Percentiles rank a stretch among this genome's conserved stretches.
phyloP scores from a whole-genome alignment of 2,113 vertebrate genomes.

The Columba livia region DNA sequence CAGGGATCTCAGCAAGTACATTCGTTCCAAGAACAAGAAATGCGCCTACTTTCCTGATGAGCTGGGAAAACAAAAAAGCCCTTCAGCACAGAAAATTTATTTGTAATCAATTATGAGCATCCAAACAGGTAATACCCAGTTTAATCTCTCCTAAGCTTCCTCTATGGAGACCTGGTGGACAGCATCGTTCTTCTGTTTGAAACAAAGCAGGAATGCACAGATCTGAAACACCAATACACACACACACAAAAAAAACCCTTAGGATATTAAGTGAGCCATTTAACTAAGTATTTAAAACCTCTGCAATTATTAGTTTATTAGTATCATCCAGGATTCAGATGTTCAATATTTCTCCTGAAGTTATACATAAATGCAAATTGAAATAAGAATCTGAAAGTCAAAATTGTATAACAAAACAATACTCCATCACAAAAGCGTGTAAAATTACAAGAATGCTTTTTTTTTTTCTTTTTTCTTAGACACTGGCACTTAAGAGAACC shows the following conservation, averaged over 20 bases:
- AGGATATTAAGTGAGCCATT: constrained; percentile 61
- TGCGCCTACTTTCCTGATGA: not conserved
- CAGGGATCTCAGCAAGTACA: not conserved
- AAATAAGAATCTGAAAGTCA: constrained; percentile 82
- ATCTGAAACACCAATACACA: constrained; percentile 9
- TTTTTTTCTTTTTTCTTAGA: constrained; percentile 48
- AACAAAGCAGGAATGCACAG: not conserved
- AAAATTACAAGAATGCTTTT: constrained; percentile 82
- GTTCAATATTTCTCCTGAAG: constrained; percentile 81
- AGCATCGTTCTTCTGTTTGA: not conserved
- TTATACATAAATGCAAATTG: constrained; percentile 84
- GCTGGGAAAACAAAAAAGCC: constrained; percentile 38
- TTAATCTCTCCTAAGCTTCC: not conserved
- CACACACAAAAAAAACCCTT: not conserved
- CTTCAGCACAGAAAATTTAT: constrained; percentile 5
- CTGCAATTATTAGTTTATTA: constrained; percentile 86
- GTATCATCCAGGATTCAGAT: constrained; percentile 83
- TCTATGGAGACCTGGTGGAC: fast-evolving
- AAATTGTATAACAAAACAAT: constrained; percentile 84
- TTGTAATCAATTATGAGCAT: not conserved
- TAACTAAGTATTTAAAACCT: constrained; percentile 84
- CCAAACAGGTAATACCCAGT: not conserved
- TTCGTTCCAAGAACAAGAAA: constrained; percentile 18
- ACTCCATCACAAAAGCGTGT: constrained; percentile 82
- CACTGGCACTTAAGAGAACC: constrained; percentile 82